phyloP scores from a whole-genome alignment of 2,797 vertebrate species.

The Orestias chungarensis region DNA sequence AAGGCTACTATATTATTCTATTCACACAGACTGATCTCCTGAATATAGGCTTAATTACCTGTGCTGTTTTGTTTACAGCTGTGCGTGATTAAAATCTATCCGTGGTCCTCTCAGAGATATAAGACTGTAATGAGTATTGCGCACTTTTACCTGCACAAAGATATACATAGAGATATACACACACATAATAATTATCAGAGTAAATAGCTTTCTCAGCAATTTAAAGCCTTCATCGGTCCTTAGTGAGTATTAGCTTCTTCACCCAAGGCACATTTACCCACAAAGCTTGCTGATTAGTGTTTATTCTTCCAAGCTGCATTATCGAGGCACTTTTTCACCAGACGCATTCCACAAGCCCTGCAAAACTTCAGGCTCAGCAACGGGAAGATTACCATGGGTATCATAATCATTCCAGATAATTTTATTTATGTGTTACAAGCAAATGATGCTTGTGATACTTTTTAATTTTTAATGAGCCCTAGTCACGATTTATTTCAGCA shows the following conservation, averaged over 20 bases:
- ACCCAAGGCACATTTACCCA: slow-evolving; percentile 63
- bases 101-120: slow-evolving; percentile 40
- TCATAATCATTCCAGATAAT: slow-evolving; percentile 26
- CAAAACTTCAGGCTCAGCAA: slow-evolving; percentile 17
- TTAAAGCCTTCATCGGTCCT: slow-evolving; percentile 69
- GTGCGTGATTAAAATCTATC: slow-evolving; percentile 43
- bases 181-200: slow-evolving; percentile 64
- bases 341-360: slow-evolving; percentile 6
- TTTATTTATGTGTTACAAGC: slow-evolving; percentile 17
- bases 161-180: slow-evolving; percentile 26
- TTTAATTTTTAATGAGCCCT: slow-evolving; percentile 20
- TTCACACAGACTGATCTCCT: not conserved
- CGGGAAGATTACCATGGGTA: slow-evolving; percentile 30
- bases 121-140: slow-evolving; percentile 28
- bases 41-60: slow-evolving; percentile 12
- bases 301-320: slow-evolving; percentile 51
- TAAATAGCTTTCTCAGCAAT: slow-evolving; percentile 76
- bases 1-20: not conserved
- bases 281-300: slow-evolving; percentile 66
- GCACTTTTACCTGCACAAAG: slow-evolving; percentile 1
- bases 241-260: slow-evolving; percentile 62
- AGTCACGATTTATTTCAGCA: slow-evolving; percentile 14
- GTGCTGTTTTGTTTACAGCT: slow-evolving; percentile 19
- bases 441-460: slow-evolving; percentile 19
- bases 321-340: slow-evolving; percentile 20